Base-by-base conservation (phyloP, 2,797 vertebrate genomes). In the Vireo griseus region DNA sequence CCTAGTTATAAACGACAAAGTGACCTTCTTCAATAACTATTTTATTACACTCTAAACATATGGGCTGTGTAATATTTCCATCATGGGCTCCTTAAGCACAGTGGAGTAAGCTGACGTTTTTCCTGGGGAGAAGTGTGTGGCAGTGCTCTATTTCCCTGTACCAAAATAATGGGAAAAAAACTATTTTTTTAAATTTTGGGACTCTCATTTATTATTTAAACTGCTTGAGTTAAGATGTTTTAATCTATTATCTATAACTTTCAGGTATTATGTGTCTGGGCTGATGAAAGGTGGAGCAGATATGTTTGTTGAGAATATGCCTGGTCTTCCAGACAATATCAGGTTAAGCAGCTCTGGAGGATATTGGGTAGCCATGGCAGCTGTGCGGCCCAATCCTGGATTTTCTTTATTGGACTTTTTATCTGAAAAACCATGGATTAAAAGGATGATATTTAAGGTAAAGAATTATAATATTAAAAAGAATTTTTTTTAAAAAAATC, bases 401-500 rank as follows among this genome's bases (percentile, higher is more conserved):
- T 99, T 99, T 98, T 99, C 99, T 89, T 97, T 99, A 98, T 94
- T 99, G 95, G 99, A 99, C 97, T 99, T 99, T 96, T 97, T 99
- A 94, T 98, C 99, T 11, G 98, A 99, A 96, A 98, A 98, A 94
- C 98, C 99, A 39, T 99, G 98, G 98, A 98, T 99, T 96, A 99
- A 99, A 97, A 99, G 98, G 68, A 97, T 99, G 80, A 98, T 99
- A 97, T 99, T 99, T 97, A 99, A 99, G 99, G 99, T 99, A 98
- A 96, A 76, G 75, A 73, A 29, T 14, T 5, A 15, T 20, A 17
- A 22, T 12, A 18, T 0, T 11, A 1, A 11, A 47, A 51, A 17
- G 0, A 50, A 4, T 9, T 44, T 24, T 45, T 45, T 45, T 13
- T 16, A 15, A 15, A 40, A 40, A 40, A 40, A 40, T 15, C 37